Evolutionary conservation across 2,888 invertebrate genomes (phyloP), one percentile per base, ranked within the genome.

Genomic region (Thysanoteuthis rhombus): DNA sequence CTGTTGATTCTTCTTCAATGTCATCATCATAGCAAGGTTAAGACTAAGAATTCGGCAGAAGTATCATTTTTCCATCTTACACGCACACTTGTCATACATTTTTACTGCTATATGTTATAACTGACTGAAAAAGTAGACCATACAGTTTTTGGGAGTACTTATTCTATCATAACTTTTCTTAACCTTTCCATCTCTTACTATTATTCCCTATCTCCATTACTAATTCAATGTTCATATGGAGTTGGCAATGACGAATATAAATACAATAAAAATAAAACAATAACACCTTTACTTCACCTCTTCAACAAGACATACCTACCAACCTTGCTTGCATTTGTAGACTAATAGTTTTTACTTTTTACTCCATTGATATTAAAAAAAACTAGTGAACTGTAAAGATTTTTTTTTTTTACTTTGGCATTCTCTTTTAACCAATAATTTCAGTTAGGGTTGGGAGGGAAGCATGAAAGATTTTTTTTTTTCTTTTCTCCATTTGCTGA

Each of bases 1-100:
- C n/a, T 75, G 75, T 75, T 75, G 75, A n/a, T 75, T 75, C 19
- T 75, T 16, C 75, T 75, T 75, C 75, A 75, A 75, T 75, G 75
- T 75, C 75, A 75, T 75, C n/a, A 75, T 75, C n/a, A 75, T 75
- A 75, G 75, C 75, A 75, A 75, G 75, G 75, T 75, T 75, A 75
- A 75, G 16, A 75, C 5, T 36, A 36, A 75, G 75, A 36, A 75
- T 75, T 75, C 36, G 75, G 75, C 75, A 75, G 75, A 75, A 75
- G 36, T 75, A 75, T 75, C 75, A 75, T 75, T 75, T 45, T 75
- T 75, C 75, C 75, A 75, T n/a, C 36, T 75, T 36, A 75, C 75
- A 75, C 36, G 36, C 75, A 75, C 75, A 75, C 75, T 36, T 42
- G 42, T 42, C 47, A 25, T 52, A 52, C 22, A 52, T 25, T 52